Conservation (phyloP, 2,113 vertebrate genomes). For the Dermatemys mawii region DNA sequence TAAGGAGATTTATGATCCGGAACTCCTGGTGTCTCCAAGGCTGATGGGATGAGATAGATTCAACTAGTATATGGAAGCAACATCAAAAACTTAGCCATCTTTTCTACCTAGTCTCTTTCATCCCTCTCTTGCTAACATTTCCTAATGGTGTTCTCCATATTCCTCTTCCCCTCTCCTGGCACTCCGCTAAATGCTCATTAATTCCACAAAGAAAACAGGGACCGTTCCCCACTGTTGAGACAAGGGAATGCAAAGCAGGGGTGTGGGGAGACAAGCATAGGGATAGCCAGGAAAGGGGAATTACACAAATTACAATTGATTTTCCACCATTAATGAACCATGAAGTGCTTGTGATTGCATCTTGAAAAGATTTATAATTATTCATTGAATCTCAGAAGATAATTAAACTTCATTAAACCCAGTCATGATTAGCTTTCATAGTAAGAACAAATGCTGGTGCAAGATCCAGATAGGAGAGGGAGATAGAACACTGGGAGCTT, state of each 20-base stretch:
- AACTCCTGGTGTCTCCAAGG: neutral
- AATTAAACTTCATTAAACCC: constrained; percentile 83
- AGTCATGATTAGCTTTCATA: constrained; percentile 78
- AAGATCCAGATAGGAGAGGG: constrained; percentile 34
- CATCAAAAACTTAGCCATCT: neutral
- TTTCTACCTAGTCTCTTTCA: neutral
- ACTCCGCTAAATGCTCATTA: neutral
- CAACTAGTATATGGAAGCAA: neutral
- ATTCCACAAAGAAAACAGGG: neutral
- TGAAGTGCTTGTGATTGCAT: constrained; percentile 81
- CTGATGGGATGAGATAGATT: neutral
- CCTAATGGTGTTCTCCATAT: neutral
- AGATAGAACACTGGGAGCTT: neutral
- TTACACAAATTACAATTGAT: constrained; percentile 80
- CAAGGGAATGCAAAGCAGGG: neutral
- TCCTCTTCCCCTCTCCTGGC: neutral
- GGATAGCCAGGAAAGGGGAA: constrained; percentile 71
- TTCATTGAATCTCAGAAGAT: constrained; percentile 81
- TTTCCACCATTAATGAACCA: constrained; percentile 79
- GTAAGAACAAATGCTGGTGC: constrained; percentile 58
- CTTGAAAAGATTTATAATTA: constrained; percentile 86
- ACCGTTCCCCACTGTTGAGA: neutral
- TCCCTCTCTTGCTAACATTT: neutral
- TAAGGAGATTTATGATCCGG: neutral
- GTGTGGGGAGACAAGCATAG: constrained; percentile 30